Evolutionary conservation across 2,888 invertebrate species (phyloP), one percentile per base, ranked within the genome.

Genomic region (Drosophila birchii): DNA sequence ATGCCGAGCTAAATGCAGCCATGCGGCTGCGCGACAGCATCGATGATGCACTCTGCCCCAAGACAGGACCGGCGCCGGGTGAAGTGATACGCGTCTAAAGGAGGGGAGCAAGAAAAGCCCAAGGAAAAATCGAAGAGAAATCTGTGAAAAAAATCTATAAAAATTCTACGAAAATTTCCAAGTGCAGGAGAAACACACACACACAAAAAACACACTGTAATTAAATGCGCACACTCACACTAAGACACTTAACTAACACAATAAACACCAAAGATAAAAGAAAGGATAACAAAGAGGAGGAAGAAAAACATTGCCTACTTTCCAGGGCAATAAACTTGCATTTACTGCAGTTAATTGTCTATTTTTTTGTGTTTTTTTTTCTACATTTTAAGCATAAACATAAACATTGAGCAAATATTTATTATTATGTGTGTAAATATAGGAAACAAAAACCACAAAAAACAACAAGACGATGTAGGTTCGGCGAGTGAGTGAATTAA

Each of bases 41-140:
- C 14, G 84, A 81, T 44, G 91, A 92, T 78, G 81, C 85, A 7
- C 76, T 86, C 12, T 90, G 91, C 57, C 80, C 91, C 20, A 91
- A 88, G 72, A 41, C 45, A 41, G 68, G 68, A 32, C 83, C 91
- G 72, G 87, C 90, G 61, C 92, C 92, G 14, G 92, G 92, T 53
- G 92, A 92, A 82, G 90, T 92, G 72, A 92, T 92, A 78, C 90
- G 93, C 71, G 92, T 92, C 79, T 92, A 91, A 87, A n/a, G 6
- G 11, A 9, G 66, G n/a, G n/a, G n/a, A 5, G 7, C 1, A 16
- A 26, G 20, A 26, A 16, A 23, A 26, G 11, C 1, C 1, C 1
- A 18, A 5, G 18, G 11, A 41, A 41, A 36, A 39, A 16, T 38
- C 36, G 6, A 16, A 16, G 36, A 38, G 3, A 39, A 39, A n/a